Base-by-base conservation (phyloP, 2,888 invertebrate species). In the Tineola bisselliella region DNA sequence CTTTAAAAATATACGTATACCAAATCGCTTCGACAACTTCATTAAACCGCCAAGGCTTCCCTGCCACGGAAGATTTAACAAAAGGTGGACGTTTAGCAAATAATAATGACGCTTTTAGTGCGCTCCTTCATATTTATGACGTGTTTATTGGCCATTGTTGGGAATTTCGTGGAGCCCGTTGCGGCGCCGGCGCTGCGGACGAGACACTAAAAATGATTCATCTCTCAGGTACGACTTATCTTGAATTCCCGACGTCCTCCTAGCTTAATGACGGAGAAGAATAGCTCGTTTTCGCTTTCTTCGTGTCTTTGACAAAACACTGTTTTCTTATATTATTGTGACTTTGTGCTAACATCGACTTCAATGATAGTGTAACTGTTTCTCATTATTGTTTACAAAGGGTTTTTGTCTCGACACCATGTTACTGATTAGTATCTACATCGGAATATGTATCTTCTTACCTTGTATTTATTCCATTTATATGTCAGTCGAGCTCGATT, bases 61-160 rank as follows among this genome's bases (percentile, higher is more conserved):
- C 58, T 54, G 17, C 48, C 19, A 59, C 62, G 66, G 61, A 61
- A 65, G 64, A 66, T 86, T 81, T 79, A 79, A 79, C 81, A 79
- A 80, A 79, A 81, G 77, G 77, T 80, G 78, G 77, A 79, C 81
- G 76, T 80, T 82, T 76, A 73, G 76, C 78, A 75, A 74, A 79
- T 76, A 80, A 80, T 79, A 80, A 82, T 77, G 77, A 76, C 77
- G 71, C 76, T 81, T 84, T 84, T 84, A 82, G 79, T 80, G 75
- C 75, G 72, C 73, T 76, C 76, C 77, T 77, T 80, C 79, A 83
- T 84, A 84, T 76, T 84, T 84, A 86, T 78, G 79, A 77, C 73
- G 79, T 86, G 86, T 84, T 86, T 86, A 87, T 84, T 81, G 82
- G 79, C 79, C 80, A 79, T 86, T 81, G 77, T 73, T 61, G 70